Evolutionary conservation across 2,113 vertebrate genomes (phyloP).

Genomic region (Pleuronectes platessa): DNA sequence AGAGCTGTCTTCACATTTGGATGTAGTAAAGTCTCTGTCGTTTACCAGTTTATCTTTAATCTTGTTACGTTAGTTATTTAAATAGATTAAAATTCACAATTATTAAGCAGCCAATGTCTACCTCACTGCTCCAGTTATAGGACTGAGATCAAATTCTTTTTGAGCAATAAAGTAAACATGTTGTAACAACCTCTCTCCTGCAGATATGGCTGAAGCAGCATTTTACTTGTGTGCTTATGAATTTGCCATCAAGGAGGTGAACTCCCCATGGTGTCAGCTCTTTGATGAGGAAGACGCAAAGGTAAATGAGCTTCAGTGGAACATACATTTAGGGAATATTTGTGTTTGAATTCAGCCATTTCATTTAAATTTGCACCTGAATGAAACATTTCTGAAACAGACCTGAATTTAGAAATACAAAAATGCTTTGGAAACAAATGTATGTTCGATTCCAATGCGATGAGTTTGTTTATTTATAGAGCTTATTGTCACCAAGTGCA

Average conservation of each 20-base stretch:
- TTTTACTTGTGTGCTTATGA: conserved; percentile 92
- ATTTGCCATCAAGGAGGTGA: conserved; percentile 85
- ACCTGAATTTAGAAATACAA: too few species aligned
- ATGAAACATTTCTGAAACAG: too few species aligned
- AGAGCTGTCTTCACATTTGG: conserved; percentile 3
- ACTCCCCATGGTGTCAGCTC: conserved; percentile 90
- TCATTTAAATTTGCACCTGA: too few species aligned
- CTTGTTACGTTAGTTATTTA: too few species aligned
- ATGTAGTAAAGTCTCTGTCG: neutral
- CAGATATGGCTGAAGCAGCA: conserved; percentile 89
- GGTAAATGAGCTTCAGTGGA: conserved; percentile 73
- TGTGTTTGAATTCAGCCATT: too few species aligned
- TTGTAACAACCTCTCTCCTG: neutral
- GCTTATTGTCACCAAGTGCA: too few species aligned
- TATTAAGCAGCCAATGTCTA: neutral
- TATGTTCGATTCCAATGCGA: neutral
- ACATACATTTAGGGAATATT: too few species aligned
- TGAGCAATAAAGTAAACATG: conserved; percentile 1
- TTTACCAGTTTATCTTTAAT: neutral
- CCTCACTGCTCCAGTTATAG: neutral
- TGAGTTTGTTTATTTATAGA: neutral
- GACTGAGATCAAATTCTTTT: neutral
- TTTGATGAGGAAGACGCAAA: conserved; percentile 89
- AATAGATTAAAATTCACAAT: neutral
- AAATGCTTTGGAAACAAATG: too few species aligned